Percentiles rank a stretch among this genome's conserved stretches.
Conservation (phyloP, 2,113 vertebrate species). For the Anoplopoma fimbria region DNA sequence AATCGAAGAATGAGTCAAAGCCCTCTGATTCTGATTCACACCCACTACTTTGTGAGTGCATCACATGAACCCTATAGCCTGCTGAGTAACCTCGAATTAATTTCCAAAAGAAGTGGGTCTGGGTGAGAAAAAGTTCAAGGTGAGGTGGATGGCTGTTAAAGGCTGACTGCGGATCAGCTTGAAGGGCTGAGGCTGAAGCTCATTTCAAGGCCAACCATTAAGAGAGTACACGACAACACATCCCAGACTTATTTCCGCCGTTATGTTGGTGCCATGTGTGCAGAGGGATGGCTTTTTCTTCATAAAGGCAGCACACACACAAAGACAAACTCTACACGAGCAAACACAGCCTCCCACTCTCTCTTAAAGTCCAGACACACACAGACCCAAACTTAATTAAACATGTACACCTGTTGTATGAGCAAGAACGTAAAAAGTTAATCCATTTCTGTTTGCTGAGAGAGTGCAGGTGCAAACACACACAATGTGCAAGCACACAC, state of each 20-base stretch:
- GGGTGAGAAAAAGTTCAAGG: conserved; percentile 67
- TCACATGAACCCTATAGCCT: conserved; percentile 7
- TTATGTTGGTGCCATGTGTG: conserved; percentile 62
- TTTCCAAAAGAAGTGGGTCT: conserved; percentile 40
- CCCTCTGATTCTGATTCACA: conserved; percentile 48
- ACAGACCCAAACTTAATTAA: conserved; percentile 1
- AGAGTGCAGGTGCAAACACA: background rate
- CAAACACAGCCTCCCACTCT: conserved; percentile 18
- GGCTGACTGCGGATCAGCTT: conserved; percentile 55
- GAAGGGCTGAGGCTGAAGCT: conserved; percentile 48
- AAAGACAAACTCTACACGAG: background rate
- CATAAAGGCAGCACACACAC: conserved; percentile 21
- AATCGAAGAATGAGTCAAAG: conserved; percentile 16
- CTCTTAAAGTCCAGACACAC: conserved; percentile 21
- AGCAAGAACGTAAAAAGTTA: conserved; percentile 12
- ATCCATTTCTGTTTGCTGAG: conserved; percentile 14
- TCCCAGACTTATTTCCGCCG: conserved; percentile 67
- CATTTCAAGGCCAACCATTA: conserved; percentile 69
- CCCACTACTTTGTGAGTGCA: conserved; percentile 4
- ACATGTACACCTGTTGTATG: conserved; percentile 7
- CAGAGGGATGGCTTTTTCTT: conserved; percentile 52
- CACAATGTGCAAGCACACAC: background rate
- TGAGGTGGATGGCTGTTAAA: conserved; percentile 39
- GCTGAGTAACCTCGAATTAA: conserved; percentile 39
- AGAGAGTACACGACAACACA: conserved; percentile 51